Conservation (phyloP, 2,888 invertebrate genomes). For the Andrena praecox region DNA sequence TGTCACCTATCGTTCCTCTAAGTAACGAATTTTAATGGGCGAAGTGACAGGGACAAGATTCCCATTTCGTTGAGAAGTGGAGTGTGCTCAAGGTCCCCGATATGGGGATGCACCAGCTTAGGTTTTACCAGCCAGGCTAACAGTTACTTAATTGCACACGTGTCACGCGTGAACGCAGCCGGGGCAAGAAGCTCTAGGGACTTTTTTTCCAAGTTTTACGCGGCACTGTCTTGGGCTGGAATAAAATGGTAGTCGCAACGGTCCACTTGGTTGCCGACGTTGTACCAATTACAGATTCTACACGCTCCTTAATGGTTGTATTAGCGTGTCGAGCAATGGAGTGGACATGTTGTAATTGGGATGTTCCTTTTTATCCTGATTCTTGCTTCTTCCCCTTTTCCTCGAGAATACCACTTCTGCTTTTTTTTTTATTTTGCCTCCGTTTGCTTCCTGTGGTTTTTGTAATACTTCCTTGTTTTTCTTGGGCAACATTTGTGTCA, state of each 20-base stretch:
- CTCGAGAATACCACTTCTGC: neutral
- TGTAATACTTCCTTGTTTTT: neutral
- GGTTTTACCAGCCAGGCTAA: neutral
- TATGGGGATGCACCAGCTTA: neutral
- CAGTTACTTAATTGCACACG: slow-evolving; percentile 2
- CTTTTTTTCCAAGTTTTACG: neutral
- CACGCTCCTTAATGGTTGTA: slow-evolving; percentile 7
- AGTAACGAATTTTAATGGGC: neutral
- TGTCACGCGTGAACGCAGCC: neutral
- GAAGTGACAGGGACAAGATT: neutral
- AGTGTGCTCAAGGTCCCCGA: neutral
- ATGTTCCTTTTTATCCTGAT: neutral
- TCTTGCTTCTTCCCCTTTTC: neutral
- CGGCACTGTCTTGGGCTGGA: neutral
- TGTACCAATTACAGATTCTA: slow-evolving; percentile 20
- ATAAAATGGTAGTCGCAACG: neutral
- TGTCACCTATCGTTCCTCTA: neutral
- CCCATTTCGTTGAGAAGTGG: neutral
- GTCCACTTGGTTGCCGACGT: neutral
- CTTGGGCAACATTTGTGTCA: neutral
- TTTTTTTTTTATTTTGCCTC: neutral
- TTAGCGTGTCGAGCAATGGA: neutral
- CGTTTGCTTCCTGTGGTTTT: neutral
- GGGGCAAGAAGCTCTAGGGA: neutral
- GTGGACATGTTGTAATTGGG: slow-evolving; percentile 2